Evolutionary conservation across 2,113 vertebrate genomes (phyloP).

Genomic region (Myotis lucifugus): DNA sequence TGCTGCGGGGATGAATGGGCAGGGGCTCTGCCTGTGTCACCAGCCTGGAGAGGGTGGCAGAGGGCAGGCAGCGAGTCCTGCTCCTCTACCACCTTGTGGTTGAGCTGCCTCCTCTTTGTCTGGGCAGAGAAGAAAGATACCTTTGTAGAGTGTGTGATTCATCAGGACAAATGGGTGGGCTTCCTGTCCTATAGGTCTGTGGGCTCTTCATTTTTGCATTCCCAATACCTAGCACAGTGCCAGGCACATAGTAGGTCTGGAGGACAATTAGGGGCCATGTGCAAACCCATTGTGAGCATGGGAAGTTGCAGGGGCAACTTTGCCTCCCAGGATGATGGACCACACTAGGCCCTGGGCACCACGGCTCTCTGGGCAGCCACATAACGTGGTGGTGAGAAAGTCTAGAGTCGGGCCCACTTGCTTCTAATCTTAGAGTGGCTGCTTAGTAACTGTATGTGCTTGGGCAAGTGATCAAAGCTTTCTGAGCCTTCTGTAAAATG

Average conservation of each 20-base stretch:
- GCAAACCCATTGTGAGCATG: not conserved
- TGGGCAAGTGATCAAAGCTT: not conserved
- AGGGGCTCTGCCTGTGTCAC: not conserved
- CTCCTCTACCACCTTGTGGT: not conserved
- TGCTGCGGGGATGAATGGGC: not conserved
- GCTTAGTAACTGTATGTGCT: not conserved
- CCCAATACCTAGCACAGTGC: not conserved
- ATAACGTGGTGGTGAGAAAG: not conserved
- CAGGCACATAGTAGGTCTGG: not conserved
- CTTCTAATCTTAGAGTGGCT: not conserved
- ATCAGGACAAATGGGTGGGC: not conserved
- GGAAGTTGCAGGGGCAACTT: not conserved
- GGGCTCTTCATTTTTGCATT: not conserved
- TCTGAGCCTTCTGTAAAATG: conserved; percentile 19
- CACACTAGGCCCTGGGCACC: not conserved
- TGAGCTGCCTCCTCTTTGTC: not conserved
- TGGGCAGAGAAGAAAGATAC: not conserved
- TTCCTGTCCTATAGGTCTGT: not conserved
- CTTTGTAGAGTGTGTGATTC: not conserved
- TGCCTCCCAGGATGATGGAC: not conserved
- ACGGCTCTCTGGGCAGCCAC: not conserved
- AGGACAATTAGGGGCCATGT: not conserved
- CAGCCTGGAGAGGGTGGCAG: not conserved
- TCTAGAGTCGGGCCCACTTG: not conserved
- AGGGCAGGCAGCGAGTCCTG: not conserved